Base-by-base conservation (phyloP, 2,113 vertebrate species). In the Rhizomys pruinosus region DNA sequence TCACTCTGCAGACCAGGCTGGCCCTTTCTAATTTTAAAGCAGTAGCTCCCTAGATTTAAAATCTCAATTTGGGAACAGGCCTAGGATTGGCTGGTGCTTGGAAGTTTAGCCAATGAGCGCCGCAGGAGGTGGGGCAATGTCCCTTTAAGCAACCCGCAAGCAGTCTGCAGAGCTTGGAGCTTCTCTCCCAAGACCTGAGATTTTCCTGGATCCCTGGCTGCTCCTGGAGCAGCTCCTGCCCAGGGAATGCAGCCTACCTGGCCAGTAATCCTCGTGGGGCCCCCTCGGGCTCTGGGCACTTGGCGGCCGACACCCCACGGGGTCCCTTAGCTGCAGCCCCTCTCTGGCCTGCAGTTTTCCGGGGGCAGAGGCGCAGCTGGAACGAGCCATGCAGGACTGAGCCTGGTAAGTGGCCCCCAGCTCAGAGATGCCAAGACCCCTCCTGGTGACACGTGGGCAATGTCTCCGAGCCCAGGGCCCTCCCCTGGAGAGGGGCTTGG, bases 41-140 rank as follows among this genome's bases (percentile, higher is more conserved):
- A 93, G 94, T 95, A 92, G 94, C 98, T 98, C 97, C 91, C 95
- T 97, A 95, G 98, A 98, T 98, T 98, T 97, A 98, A 98, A n/a
- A 98, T 98, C 98, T 97, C 89, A 97, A 96, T 98, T 98, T 98
- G 98, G 97, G 97, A 98, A 93, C 96, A 96, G 96, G 95, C 64
- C 84, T 94, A 84, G 96, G 97, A 99, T 99, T 99, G 99, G 99
- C 97, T 97, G 97, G 95, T 84, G 95, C 96, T 96, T 98, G 94
- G 96, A 69, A 97, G 98, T 98, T 98, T 98, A 98, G 98, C 98
- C 98, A 98, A 98, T 98, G 98, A 98, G 98, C 97, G 87, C 89
- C 63, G 96, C 96, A 84, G 86, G 97, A 97, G 97, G 97, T 97
- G 92, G 94, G 96, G 98, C 98, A 98, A 98, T 97, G 98, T 97